Base-by-base conservation (phyloP, 1,140 invertebrate species). In the Bactericera cockerelli region DNA sequence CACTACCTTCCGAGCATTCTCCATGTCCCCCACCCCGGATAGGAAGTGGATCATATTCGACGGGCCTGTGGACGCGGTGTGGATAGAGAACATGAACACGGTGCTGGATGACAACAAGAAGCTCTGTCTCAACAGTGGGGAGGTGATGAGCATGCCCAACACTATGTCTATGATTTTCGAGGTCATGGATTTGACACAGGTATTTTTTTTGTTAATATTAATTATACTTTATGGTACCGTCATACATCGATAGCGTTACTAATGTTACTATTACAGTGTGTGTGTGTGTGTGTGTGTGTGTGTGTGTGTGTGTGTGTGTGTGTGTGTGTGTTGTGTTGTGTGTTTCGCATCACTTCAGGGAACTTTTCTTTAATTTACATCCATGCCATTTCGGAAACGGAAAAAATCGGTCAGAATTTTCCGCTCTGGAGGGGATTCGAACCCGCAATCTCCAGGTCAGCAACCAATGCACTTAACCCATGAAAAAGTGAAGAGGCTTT, bases 31-130 rank as follows among this genome's bases (percentile, higher is more conserved):
- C 11, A 62, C 49, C 26, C 74, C 78, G 2, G 80, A 86, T 61
- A 76, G 82, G 59, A 93, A 89, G 70, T 84, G 81, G 81, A 71
- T 84, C 13, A 70, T 89, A 10, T 89, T 89, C 67, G 92, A 95
- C 71, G 92, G 92, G 0, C 90, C 91, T 0, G 87, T 95, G 0
- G 91, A 94, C 71, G 87, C 91, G 1, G 83, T 92, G 2, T 96
- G 92, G 92, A 92, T 95, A 64, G 91, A 95, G 71, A 94, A 93
- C 71, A 84, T 95, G 80, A 95, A 96, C 68, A 93, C 89, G 1
- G 89, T 93, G 24, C 75, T 95, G 1, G 91, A 95, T 67, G 89
- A 95, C 67, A 95, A 93, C 68, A 93, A 92, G 71, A 94, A 93
- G 66, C 73, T 93, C 2, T 91, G 79, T 59, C 69, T 87, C 10